These are phyloP conservation scores for Philaethria dido DNA, from an alignment of 2,888 invertebrate species.

Conservation along the genomic window DNA sequence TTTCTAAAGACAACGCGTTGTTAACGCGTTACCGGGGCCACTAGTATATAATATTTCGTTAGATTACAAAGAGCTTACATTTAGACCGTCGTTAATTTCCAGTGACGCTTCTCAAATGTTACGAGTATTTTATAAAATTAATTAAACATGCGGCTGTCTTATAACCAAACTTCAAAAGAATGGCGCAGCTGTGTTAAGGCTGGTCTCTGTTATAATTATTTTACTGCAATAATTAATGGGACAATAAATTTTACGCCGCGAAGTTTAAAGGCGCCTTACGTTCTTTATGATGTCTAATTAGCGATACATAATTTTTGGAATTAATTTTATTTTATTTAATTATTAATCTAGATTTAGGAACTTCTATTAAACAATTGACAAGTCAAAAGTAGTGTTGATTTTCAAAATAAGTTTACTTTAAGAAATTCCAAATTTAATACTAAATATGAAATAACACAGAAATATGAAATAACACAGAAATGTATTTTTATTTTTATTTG, in stretches of 20 bases:
- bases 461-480: too few species aligned
- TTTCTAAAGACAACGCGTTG: too few species aligned
- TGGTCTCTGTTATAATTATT: constrained; percentile 33
- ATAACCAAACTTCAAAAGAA: constrained; percentile 30
- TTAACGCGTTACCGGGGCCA: too few species aligned
- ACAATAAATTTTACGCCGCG: constrained; percentile 31
- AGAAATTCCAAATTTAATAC: too few species aligned
- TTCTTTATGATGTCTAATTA: constrained; percentile 13
- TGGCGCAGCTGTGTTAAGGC: constrained; percentile 29
- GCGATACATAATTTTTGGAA: background rate
- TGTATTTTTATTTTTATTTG: too few species aligned
- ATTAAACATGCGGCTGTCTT: constrained; percentile 32
- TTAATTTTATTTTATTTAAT: background rate
- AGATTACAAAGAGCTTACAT: background rate
- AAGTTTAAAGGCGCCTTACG: constrained; percentile 10
- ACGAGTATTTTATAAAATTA: constrained; percentile 27
- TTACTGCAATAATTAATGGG: constrained; percentile 37
- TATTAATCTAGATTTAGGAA: background rate
- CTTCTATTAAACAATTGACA: background rate
- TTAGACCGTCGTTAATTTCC: background rate
- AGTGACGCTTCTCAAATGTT: background rate
- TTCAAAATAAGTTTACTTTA: background rate
- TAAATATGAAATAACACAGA: too few species aligned
- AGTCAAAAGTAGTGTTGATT: background rate
- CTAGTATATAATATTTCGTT: background rate